A percentile compares a stretch with the other conserved stretches of the same genome.
Conservation (phyloP, 2,888 invertebrate species). For the Metellina segmentata region DNA sequence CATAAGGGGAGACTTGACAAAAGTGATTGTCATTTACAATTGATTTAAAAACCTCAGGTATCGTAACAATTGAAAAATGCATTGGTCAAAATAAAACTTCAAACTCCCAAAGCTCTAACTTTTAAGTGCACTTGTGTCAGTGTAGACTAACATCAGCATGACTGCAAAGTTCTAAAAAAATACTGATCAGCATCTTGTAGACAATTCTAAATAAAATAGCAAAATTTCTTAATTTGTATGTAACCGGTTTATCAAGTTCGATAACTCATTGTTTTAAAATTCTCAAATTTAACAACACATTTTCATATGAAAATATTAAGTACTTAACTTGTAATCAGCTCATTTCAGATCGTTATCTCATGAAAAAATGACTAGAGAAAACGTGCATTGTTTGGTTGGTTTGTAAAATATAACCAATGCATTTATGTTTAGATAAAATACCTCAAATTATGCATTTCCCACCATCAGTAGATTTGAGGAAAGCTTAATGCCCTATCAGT, state of each 20-base stretch:
- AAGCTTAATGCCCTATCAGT: no score
- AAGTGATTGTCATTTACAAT: constrained; percentile 33
- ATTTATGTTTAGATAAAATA: no score
- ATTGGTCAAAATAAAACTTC: neutral
- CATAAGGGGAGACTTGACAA: neutral
- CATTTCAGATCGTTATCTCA: constrained; percentile 14
- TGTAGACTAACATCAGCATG: neutral
- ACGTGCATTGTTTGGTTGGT: neutral
- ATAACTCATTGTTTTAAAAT: neutral
- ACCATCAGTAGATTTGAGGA: no score
- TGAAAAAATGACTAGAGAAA: constrained; percentile 51
- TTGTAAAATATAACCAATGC: neutral
- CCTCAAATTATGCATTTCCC: no score
- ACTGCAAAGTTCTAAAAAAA: no score
- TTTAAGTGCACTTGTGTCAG: constrained; percentile 45
- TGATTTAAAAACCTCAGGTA: neutral
- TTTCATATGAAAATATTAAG: constrained; percentile 11
- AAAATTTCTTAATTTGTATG: neutral
- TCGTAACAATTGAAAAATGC: neutral
- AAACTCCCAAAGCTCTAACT: constrained; percentile 16
- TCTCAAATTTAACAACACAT: constrained; percentile 4
- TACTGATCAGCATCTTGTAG: neutral
- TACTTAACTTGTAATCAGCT: constrained; percentile 12
- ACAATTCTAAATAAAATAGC: neutral
- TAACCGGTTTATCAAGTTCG: neutral